Base-by-base conservation (phyloP, 2,113 vertebrate species). In the Coreoperca whiteheadi region DNA sequence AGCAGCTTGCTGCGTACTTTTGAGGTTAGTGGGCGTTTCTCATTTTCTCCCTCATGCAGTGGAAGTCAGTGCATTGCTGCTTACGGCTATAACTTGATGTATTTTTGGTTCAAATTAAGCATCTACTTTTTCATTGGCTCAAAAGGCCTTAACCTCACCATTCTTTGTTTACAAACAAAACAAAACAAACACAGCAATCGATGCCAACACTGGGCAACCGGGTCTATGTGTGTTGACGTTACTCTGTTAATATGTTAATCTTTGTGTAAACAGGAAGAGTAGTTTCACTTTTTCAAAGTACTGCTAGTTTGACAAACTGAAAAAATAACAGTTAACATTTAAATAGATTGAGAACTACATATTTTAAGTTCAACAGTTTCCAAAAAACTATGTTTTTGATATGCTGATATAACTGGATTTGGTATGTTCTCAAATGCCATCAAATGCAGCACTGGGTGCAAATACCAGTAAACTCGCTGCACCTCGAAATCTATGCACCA, bases 101-200 rank as follows among this genome's bases (percentile, higher is more conserved):
- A 74, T 83, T 79, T 65, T 50, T 57, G 60, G 75, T 74, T 80
- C 37, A 63, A 81, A 86, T 64, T 61, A 48, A n/a, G 41, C n/a
- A n/a, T n/a, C n/a, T n/a, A n/a, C n/a, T 77, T 82, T 82, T 23
- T 50, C 70, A 32, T 66, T 79, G 74, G 65, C 75, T 77, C 77
- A 80, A 74, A 72, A 34, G 60, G 32, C 64, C 71, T 61, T 51
- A 56, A 74, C 74, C 67, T 74, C 53, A 57, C 69, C 10, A 54
- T 23, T 72, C 16, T 68, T 64, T 64, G 32, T 37, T 57, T 20
- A 59, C n/a, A 25, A 59, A 64, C 50, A 41, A 84, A 59, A 64
- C 50, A 41, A 84, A 56, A 74, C 50, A 80, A 77, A 79, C 16
- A 56, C 25, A 71, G 34, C 34, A 72, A 30, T 66, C 43, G 1